These are phyloP conservation scores for Corydoras maculifer DNA, from an alignment of 2,113 vertebrate species.

Conservation along the genomic window DNA sequence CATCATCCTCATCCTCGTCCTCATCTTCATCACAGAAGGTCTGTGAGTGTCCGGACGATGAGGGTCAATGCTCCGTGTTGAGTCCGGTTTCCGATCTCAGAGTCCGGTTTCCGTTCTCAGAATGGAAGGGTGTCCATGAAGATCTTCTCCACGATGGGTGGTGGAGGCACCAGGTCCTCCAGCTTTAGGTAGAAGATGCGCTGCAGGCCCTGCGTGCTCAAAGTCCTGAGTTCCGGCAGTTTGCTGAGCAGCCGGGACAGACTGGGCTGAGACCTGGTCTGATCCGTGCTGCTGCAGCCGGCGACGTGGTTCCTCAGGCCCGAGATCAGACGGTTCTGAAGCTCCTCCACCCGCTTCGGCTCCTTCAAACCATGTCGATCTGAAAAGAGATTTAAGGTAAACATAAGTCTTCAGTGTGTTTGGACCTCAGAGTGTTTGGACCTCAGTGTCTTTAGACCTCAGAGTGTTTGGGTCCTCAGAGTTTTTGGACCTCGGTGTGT, in stretches of 20 bases:
- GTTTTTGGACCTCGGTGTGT: too few relatives aligned
- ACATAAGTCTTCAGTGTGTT: too few relatives aligned
- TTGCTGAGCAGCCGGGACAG: constrained; percentile 85
- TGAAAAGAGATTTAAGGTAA: constrained; percentile 39
- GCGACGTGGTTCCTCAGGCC: constrained; percentile 87
- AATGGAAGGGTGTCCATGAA: constrained; percentile 92
- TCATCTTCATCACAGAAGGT: neutral
- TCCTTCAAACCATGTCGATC: constrained; percentile 90
- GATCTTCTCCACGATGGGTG: constrained; percentile 88
- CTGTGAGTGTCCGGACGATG: neutral
- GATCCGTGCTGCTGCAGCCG: constrained; percentile 57
- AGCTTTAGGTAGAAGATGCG: constrained; percentile 96
- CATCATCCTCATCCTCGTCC: neutral
- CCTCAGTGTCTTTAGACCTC: too few relatives aligned
- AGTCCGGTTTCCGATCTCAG: neutral
- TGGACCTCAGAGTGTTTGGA: too few relatives aligned
- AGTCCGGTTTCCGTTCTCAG: constrained; percentile 53
- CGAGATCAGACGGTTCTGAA: constrained; percentile 84
- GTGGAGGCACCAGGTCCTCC: constrained; percentile 85
- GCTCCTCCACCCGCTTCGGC: constrained; percentile 79
- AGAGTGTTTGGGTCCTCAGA: too few relatives aligned
- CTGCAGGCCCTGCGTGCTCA: constrained; percentile 90
- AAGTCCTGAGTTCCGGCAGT: constrained; percentile 85
- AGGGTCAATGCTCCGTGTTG: neutral
- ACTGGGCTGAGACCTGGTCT: constrained; percentile 66